These are phyloP conservation scores for Agrotis exclamationis DNA, from an alignment of 2,888 invertebrate genomes.

Conservation along the genomic window DNA sequence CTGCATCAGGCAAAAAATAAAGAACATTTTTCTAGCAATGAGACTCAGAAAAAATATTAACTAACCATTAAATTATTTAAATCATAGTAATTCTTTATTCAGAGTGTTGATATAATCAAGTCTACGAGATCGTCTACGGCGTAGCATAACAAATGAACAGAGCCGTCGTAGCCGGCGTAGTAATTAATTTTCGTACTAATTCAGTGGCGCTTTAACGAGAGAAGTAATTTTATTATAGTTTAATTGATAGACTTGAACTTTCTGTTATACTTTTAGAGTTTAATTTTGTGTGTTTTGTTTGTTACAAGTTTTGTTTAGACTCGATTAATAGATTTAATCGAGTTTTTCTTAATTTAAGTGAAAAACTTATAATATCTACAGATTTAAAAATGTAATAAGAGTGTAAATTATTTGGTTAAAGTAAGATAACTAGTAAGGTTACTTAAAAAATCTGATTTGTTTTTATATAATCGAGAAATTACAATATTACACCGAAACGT, in stretches of 20 bases:
- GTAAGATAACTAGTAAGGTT: too few relatives aligned
- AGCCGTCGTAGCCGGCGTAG: slow-evolving; percentile 44
- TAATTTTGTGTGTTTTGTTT: background rate
- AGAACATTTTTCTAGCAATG: background rate
- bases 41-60: background rate
- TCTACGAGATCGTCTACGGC: slow-evolving; percentile 69
- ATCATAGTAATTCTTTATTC: slow-evolving; percentile 28
- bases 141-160: slow-evolving; percentile 69
- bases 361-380: background rate
- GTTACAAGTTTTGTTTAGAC: background rate
- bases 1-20: too few relatives aligned
- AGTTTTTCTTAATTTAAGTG: background rate
- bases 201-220: slow-evolving; percentile 44
- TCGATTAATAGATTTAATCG: background rate
- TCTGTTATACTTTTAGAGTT: slow-evolving; percentile 1
- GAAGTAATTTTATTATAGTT: slow-evolving; percentile 48
- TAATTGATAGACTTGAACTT: slow-evolving; percentile 26
- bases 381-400: too few relatives aligned
- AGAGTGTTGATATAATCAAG: slow-evolving; percentile 67
- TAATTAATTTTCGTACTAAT: slow-evolving; percentile 63
- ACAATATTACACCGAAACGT: too few relatives aligned
- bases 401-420: too few relatives aligned
- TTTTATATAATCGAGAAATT: too few relatives aligned
- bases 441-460: too few relatives aligned
- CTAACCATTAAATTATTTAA: background rate